Evolutionary conservation across 2,113 vertebrate species (phyloP).

Genomic region (Ariopsis seemanni): DNA sequence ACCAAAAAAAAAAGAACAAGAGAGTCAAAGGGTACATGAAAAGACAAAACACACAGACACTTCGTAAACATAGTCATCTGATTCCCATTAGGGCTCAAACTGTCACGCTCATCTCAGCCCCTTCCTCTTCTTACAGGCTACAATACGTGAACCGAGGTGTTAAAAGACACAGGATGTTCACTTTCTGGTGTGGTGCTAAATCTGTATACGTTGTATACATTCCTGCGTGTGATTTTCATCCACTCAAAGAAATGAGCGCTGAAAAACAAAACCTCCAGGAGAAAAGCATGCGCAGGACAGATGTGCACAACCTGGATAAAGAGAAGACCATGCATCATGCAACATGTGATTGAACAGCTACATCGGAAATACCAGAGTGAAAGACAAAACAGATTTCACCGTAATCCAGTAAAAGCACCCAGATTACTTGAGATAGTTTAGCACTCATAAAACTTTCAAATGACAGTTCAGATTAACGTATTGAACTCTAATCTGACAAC

Average conservation of each 20-base stretch:
- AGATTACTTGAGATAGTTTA: constrained; percentile 61
- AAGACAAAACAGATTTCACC: constrained; percentile 43
- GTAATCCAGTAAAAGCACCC: constrained; percentile 69
- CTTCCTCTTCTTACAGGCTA: background rate
- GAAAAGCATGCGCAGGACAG: constrained; percentile 28
- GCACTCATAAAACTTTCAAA: constrained; percentile 54
- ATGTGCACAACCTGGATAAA: constrained; percentile 33
- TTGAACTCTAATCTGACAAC: constrained; percentile 53
- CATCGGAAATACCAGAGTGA: constrained; percentile 32
- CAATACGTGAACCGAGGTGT: background rate
- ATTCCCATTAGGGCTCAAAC: constrained; percentile 16
- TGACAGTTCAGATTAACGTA: constrained; percentile 53
- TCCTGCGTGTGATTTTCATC: constrained; percentile 33
- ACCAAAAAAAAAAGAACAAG: background rate
- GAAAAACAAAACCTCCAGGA: constrained; percentile 32
- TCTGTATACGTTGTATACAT: constrained; percentile 22
- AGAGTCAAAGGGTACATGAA: background rate
- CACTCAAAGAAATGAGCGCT: constrained; percentile 50
- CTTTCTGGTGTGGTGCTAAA: background rate
- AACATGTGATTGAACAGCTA: constrained; percentile 32
- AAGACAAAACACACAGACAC: background rate
- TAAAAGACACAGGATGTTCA: background rate
- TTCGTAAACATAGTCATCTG: constrained; percentile 22
- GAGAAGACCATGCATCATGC: constrained; percentile 8
- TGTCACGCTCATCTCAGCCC: constrained; percentile 6